These are phyloP conservation scores for Apotomis betuletana DNA, from an alignment of 2,888 invertebrate genomes.

Conservation along the genomic window DNA sequence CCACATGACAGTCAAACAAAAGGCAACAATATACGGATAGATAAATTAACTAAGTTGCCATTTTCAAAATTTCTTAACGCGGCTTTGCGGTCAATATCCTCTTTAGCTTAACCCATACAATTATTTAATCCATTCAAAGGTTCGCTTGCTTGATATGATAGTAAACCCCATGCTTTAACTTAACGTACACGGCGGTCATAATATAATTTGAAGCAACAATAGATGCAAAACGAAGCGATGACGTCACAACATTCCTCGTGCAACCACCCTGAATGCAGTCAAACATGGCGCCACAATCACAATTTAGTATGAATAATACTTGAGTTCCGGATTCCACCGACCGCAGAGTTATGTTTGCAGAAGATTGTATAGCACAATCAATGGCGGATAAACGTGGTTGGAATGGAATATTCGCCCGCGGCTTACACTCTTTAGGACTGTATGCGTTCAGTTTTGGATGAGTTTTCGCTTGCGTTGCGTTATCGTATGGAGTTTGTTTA, in stretches of 20 bases:
- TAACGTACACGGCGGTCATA: neutral
- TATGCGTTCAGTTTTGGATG: neutral
- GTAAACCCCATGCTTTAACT: no score
- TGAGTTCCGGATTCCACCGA: conserved; percentile 4
- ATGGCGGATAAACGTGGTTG: conserved; percentile 26
- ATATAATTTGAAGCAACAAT: conserved; percentile 9
- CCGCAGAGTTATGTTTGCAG: conserved; percentile 29
- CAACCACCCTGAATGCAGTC: neutral
- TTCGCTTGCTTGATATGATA: no score
- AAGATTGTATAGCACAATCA: conserved; percentile 36
- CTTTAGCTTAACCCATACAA: no score
- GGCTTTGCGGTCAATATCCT: no score
- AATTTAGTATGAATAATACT: neutral
- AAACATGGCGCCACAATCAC: conserved; percentile 18
- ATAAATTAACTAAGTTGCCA: no score
- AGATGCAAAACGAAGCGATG: conserved; percentile 28
- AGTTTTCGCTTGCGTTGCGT: neutral
- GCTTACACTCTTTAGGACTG: neutral
- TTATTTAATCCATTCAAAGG: no score
- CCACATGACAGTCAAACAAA: no score
- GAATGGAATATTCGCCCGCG: conserved; percentile 14
- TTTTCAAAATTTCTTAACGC: no score
- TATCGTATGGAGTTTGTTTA: conserved; percentile 19
- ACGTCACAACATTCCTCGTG: conserved; percentile 34
- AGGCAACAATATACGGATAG: no score